phyloP scores from a whole-genome alignment of 1,140 invertebrate species.

The Trichonephila inaurata region DNA sequence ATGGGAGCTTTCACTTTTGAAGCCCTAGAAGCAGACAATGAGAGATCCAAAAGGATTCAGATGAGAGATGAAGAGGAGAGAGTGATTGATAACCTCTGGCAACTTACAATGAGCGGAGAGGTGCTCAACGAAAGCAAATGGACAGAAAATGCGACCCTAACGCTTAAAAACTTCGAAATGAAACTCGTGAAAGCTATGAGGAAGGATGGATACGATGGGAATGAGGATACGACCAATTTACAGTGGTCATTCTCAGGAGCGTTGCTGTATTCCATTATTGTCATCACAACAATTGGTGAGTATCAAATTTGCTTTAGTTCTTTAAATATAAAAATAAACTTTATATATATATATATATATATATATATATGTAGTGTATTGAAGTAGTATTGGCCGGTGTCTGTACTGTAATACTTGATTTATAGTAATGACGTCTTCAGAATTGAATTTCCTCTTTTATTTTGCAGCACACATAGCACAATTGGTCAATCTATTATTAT shows the following conservation, averaged over 20 bases:
- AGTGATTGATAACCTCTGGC: slow-evolving; percentile 79
- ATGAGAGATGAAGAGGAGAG: slow-evolving; percentile 70
- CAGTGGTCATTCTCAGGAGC: slow-evolving; percentile 82
- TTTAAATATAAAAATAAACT: too few species aligned
- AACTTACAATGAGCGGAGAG: slow-evolving; percentile 79
- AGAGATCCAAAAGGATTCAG: slow-evolving; percentile 73
- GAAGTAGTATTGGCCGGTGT: too few species aligned
- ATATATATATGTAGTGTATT: too few species aligned
- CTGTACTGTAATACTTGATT: too few species aligned
- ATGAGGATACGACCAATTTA: slow-evolving; percentile 77
- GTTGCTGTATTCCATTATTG: slow-evolving; percentile 81
- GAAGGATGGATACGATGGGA: slow-evolving; percentile 80
- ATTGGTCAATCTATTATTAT: too few species aligned
- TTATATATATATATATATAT: too few species aligned
- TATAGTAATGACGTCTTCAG: too few species aligned
- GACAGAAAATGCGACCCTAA: slow-evolving; percentile 77
- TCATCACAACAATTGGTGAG: slow-evolving; percentile 82
- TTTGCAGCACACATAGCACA: too few species aligned
- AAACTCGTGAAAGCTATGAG: slow-evolving; percentile 78
- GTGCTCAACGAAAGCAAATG: slow-evolving; percentile 79
- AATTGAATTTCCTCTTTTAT: too few species aligned
- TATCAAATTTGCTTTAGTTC: background rate
- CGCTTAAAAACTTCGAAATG: slow-evolving; percentile 81
- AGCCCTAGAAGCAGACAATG: slow-evolving; percentile 81
- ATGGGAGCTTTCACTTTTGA: slow-evolving; percentile 96